Base-by-base conservation (phyloP, 2,113 vertebrate species). In the Condylura cristata region DNA sequence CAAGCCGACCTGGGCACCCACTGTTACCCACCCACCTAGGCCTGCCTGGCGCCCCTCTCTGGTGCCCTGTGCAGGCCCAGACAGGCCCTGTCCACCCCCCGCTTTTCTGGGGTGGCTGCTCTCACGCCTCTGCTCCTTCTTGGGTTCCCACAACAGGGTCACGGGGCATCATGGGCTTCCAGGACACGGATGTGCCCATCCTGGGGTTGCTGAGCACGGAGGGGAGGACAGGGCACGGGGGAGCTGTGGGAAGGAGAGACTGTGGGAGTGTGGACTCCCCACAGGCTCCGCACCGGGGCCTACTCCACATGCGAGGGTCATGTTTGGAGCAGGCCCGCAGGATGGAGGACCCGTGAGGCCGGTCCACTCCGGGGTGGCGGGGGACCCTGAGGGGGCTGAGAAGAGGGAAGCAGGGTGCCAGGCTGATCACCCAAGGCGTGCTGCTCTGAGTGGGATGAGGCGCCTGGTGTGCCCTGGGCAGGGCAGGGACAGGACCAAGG, bases 111-210 rank as follows among this genome's bases (percentile, higher is more conserved):
- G 63, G 34, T 22, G 72, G 12, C 3, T 37, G 51, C n/a, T 39
- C 8, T 74, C 34, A 34, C 14, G n/a, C 44, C 44, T 71, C 34
- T n/a, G 9, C 13, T 24, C 34, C 61, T 11, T 44, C 66, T n/a
- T 0, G 6, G 32, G 63, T 65, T 32, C 2, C 34, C 5, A 44
- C 3, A 7, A 20, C n/a, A 8, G 32, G 0, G 3, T 41, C n/a
- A 13, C 4, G 39, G 9, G 58, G 68, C 39, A 58, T 48, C 39
- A 32, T 0, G 20, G 75, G 41, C 56, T 56, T 28, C 24, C 1
- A 44, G 79, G 70, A 60, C 4, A 14, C 0, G 22, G 86, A 24
- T 9, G 37, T 26, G 20, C 37, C 12, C 3, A 76, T 2, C 14
- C 68, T 13, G 0, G n/a, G n/a, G n/a, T n/a, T n/a, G n/a, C n/a